Evolutionary conservation across 2,888 invertebrate species (phyloP).

Genomic region (Dasysyrphus albostriatus): DNA sequence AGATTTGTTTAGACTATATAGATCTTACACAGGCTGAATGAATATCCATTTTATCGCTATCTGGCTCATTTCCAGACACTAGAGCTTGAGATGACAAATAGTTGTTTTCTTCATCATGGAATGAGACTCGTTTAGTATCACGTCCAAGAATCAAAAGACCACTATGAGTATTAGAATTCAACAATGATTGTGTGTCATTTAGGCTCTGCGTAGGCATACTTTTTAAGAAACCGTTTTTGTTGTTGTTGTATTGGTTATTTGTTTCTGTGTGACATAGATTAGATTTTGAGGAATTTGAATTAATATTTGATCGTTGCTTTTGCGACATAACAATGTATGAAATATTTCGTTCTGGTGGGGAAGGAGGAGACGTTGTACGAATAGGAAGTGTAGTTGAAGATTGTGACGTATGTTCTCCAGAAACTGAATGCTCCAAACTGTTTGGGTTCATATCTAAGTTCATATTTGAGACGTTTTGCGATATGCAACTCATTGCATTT

Average conservation of each 20-base stretch:
- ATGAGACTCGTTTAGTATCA: conserved; percentile 89
- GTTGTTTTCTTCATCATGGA: conserved; percentile 87
- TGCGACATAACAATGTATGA: conserved; percentile 94
- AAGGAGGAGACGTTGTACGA: conserved; percentile 85
- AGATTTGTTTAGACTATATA: not conserved
- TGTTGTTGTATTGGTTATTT: conserved; percentile 43
- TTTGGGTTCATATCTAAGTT: conserved; percentile 75
- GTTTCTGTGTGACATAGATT: conserved; percentile 52
- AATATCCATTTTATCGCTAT: conserved; percentile 83
- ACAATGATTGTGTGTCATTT: conserved; percentile 63
- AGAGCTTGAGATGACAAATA: conserved; percentile 78
- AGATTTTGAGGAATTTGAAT: conserved; percentile 38
- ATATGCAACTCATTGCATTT: conserved; percentile 80
- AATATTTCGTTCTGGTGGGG: conserved; percentile 94
- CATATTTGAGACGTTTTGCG: conserved; percentile 81
- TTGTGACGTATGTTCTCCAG: conserved; percentile 16
- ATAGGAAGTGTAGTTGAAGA: conserved; percentile 22
- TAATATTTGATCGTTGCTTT: conserved; percentile 82
- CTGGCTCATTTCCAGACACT: conserved; percentile 76
- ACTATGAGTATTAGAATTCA: conserved; percentile 35
- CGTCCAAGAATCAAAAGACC: conserved; percentile 78
- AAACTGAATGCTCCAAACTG: conserved; percentile 12
- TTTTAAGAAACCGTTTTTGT: conserved; percentile 44
- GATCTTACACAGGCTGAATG: conserved; percentile 89
- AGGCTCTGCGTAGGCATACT: conserved; percentile 41